A percentile compares a stretch with the other conserved stretches of the same genome.
phyloP scores from a whole-genome alignment of 2,797 vertebrate genomes.

The Pampus argenteus region DNA sequence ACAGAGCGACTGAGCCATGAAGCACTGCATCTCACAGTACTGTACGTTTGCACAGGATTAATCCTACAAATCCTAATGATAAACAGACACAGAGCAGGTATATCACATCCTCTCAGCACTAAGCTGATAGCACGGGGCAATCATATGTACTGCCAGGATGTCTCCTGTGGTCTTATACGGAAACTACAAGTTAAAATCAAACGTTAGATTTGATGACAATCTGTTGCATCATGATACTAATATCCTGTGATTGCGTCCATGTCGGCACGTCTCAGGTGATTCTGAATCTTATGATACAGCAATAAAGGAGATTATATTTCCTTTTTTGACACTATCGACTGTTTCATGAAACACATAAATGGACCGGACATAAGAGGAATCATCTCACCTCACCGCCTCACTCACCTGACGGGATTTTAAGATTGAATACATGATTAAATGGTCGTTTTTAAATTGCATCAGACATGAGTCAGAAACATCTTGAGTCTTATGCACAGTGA shows the following conservation, averaged over 20 bases:
- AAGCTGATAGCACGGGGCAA: not conserved
- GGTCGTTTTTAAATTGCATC: conserved; percentile 11
- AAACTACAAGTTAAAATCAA: not conserved
- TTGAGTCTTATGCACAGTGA: conserved; percentile 15
- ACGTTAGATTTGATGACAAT: conserved; percentile 25
- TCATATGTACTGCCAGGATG: not conserved
- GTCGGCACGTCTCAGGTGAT: not conserved
- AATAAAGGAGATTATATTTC: not conserved
- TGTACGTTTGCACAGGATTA: conserved; percentile 15
- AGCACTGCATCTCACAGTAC: not conserved
- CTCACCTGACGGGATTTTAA: conserved; percentile 22
- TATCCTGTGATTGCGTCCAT: not conserved
- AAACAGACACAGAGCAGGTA: conserved; percentile 11
- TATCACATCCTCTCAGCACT: not conserved
- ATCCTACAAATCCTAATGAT: not conserved
- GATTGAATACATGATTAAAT: conserved; percentile 7
- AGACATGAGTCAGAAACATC: not conserved
- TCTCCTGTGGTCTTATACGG: not conserved
- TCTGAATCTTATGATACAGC: not conserved
- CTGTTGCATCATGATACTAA: conserved; percentile 30
- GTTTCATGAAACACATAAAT: conserved; percentile 29
- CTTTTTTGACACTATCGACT: conserved; percentile 12
- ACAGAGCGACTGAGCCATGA: not conserved
- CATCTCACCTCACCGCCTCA: conserved; percentile 21
- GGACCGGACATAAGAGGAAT: conserved; percentile 40